Evolutionary conservation across 2,113 vertebrate genomes (phyloP).

Genomic region (Edolisoma coerulescens): DNA sequence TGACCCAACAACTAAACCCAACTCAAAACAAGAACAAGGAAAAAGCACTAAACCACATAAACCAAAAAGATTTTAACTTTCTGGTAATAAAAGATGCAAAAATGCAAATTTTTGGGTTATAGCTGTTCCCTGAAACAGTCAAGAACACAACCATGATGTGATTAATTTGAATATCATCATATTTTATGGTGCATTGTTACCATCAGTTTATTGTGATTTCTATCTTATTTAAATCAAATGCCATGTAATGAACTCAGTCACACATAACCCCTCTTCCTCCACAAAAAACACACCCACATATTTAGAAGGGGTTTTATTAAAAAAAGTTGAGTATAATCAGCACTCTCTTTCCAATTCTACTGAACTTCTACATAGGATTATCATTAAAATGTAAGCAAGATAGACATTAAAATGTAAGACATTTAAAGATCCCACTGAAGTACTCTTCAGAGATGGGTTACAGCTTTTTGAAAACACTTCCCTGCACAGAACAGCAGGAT

Average conservation of each 20-base stretch:
- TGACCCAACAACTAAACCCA: background rate
- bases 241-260: background rate
- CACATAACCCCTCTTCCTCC: accelerated
- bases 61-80: background rate
- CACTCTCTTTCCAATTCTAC: background rate
- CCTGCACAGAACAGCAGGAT: background rate
- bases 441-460: background rate
- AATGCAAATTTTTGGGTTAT: background rate
- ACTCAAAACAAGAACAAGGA: background rate
- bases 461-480: background rate
- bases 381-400: too few relatives aligned
- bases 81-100: background rate
- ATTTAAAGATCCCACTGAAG: background rate
- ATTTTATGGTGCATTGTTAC: background rate
- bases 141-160: background rate
- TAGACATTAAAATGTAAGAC: background rate
- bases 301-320: background rate
- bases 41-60: background rate
- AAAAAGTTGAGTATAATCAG: background rate
- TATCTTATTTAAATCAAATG: background rate
- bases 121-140: background rate
- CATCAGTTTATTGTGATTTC: background rate
- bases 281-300: accelerated
- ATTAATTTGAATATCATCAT: background rate
- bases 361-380: background rate